phyloP scores from a whole-genome alignment of 2,888 invertebrate genomes.

The Cephus spinipes region DNA sequence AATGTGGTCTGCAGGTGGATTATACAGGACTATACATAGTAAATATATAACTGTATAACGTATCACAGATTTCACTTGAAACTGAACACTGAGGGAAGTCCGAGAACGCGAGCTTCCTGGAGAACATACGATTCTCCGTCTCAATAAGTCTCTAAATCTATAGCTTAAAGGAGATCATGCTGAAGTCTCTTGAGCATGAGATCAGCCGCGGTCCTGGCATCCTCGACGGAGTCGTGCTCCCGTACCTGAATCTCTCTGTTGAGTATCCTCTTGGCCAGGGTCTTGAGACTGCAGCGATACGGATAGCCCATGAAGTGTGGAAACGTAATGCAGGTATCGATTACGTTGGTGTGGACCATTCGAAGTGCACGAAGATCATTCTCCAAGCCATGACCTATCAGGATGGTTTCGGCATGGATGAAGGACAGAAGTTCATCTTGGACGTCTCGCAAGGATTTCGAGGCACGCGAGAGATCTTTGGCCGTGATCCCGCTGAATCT shows the following conservation, averaged over 20 bases:
- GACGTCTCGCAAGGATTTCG: constrained; percentile 80
- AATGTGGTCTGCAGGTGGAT: constrained; percentile 13
- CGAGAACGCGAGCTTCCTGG: neutral
- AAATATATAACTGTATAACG: constrained; percentile 38
- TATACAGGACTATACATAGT: constrained; percentile 13
- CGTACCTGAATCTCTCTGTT: constrained; percentile 84
- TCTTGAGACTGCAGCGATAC: constrained; percentile 84
- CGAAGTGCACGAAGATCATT: constrained; percentile 91
- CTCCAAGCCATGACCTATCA: constrained; percentile 96
- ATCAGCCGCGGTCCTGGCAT: constrained; percentile 90
- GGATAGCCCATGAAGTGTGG: constrained; percentile 89
- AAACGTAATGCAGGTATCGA: constrained; percentile 91
- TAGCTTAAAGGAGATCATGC: constrained; percentile 25
- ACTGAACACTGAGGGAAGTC: constrained; percentile 41
- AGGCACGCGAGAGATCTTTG: constrained; percentile 71
- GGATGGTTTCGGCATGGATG: constrained; percentile 84
- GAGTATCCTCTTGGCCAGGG: constrained; percentile 79
- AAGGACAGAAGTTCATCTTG: constrained; percentile 88
- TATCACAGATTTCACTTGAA: constrained; percentile 59
- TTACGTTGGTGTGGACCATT: constrained; percentile 83
- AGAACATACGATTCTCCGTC: neutral
- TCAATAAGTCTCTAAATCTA: neutral
- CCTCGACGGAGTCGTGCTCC: constrained; percentile 92
- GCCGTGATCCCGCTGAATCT: constrained; percentile 92
- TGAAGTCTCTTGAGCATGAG: constrained; percentile 74